phyloP scores from a whole-genome alignment of 2,113 vertebrate species.

The Macquaria ambigua region DNA sequence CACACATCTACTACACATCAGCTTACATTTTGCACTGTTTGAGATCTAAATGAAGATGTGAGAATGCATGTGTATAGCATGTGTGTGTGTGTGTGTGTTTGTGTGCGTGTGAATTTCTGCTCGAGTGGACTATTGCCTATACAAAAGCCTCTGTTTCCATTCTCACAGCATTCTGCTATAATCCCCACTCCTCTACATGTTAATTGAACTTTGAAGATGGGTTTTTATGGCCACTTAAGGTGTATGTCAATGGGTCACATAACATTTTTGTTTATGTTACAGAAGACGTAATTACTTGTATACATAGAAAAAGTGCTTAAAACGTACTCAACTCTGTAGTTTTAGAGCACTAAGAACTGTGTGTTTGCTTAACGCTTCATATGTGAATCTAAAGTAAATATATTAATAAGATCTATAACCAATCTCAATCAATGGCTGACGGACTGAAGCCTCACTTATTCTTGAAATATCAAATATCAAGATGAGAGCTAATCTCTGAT shows the following conservation, averaged over 20 bases:
- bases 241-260: neutral
- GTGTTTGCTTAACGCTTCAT: neutral
- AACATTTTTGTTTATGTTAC: neutral
- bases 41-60: constrained; percentile 15
- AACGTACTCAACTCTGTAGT: neutral
- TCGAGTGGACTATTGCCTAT: neutral
- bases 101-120: neutral
- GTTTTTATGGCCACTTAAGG: constrained; percentile 10
- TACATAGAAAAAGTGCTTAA: neutral
- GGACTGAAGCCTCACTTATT: constrained; percentile 12
- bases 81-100: neutral
- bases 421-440: constrained; percentile 22
- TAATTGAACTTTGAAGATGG: constrained; percentile 45
- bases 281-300: neutral
- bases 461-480: constrained; percentile 44
- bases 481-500: constrained; percentile 26
- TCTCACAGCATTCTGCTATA: neutral
- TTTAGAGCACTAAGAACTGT: neutral
- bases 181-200: constrained; percentile 27
- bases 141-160: neutral
- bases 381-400: constrained; percentile 23
- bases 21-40: constrained; percentile 2
- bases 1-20: constrained; percentile 3
- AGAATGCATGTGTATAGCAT: neutral
- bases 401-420: constrained; percentile 11